Percentiles rank a stretch among this genome's conserved stretches.
phyloP scores from a whole-genome alignment of 2,888 invertebrate genomes.

The Synanthedon formicaeformis region DNA sequence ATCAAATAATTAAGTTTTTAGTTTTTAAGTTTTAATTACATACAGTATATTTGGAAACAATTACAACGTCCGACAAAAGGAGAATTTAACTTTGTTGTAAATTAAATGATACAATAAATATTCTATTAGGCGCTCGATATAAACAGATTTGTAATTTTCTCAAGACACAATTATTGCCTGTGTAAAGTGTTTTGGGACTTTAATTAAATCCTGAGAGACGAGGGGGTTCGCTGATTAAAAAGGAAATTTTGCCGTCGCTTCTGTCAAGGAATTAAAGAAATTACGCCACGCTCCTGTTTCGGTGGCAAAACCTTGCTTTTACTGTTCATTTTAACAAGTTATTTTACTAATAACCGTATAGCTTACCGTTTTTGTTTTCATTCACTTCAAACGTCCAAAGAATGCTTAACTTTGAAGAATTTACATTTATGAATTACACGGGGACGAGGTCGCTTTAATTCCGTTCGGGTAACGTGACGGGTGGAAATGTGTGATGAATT shows the following conservation, averaged over 20 bases:
- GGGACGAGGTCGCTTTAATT: slow-evolving; percentile 15
- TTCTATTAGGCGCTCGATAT: slow-evolving; percentile 21
- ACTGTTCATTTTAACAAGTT: slow-evolving; percentile 10
- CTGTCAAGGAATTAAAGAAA: slow-evolving; percentile 28
- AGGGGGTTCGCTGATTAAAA: slow-evolving; percentile 37
- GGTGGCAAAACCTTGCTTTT: slow-evolving; percentile 8
- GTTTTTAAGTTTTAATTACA: no score
- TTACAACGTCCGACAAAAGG: background rate
- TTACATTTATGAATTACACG: slow-evolving; percentile 19
- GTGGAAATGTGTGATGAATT: slow-evolving; percentile 4
- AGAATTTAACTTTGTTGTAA: background rate
- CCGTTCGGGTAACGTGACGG: no score
- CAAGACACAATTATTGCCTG: slow-evolving; percentile 43
- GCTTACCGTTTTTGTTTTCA: background rate
- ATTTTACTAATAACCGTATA: background rate
- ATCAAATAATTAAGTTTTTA: no score
- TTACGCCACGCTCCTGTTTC: slow-evolving; percentile 25
- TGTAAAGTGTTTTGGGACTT: slow-evolving; percentile 47
- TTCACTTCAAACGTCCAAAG: background rate
- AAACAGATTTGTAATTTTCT: slow-evolving; percentile 37
- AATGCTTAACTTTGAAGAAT: slow-evolving; percentile 6
- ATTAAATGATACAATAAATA: background rate
- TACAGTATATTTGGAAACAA: no score
- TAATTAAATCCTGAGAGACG: slow-evolving; percentile 47
- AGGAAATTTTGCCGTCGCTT: slow-evolving; percentile 21